These are phyloP conservation scores for Papilio aristodemus DNA, from an alignment of 1,140 invertebrate genomes.

Conservation along the genomic window DNA sequence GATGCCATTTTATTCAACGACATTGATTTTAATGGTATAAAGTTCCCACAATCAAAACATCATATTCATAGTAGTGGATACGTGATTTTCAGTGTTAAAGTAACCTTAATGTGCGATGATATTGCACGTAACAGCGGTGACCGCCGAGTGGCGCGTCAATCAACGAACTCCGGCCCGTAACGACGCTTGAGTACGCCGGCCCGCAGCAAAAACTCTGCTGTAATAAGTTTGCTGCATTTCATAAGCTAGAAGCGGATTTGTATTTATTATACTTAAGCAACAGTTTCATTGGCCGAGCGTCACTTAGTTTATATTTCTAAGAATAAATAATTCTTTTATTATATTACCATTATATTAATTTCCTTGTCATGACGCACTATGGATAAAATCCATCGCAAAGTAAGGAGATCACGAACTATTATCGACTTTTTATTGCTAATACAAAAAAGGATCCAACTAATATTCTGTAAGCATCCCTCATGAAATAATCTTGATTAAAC, in stretches of 20 bases:
- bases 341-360: no score
- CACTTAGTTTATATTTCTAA: no score
- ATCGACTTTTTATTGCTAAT: no score
- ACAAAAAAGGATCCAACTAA: no score
- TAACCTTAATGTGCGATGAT: conserved; percentile 1
- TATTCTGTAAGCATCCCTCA: no score
- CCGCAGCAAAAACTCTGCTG: conserved; percentile 41
- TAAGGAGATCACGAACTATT: no score
- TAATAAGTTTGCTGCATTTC: conserved; percentile 25
- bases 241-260: conserved; percentile 29
- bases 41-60: conserved; percentile 11
- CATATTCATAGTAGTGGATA: not conserved
- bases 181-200: conserved; percentile 38
- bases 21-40: not conserved
- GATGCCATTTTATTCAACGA: no score
- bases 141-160: conserved; percentile 44
- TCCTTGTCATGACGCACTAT: no score
- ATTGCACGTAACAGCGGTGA: conserved; percentile 25
- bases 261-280: no score
- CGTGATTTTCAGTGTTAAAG: not conserved
- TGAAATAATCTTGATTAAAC: not conserved
- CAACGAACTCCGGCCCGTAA: conserved; percentile 44
- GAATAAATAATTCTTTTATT: no score
- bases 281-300: no score
- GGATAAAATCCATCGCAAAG: no score